phyloP scores from a whole-genome alignment of 2,888 invertebrate genomes.

The Brenthis hecate region DNA sequence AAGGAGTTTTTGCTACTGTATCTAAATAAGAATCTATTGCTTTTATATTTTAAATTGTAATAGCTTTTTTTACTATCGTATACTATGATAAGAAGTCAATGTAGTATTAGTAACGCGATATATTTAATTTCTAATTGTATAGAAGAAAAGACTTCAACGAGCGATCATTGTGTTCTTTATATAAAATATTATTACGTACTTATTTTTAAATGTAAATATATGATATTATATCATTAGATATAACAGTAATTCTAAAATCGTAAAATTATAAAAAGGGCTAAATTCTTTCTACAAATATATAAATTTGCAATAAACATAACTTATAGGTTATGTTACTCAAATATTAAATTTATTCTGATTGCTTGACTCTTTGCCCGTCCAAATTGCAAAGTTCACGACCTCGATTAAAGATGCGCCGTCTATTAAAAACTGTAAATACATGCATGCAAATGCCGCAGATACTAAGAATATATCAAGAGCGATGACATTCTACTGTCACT shows the following conservation, averaged over 20 bases:
- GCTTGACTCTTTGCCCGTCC: conserved; percentile 20
- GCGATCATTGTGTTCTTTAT: neutral
- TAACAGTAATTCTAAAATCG: no score
- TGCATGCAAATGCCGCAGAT: conserved; percentile 3
- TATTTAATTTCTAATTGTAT: neutral
- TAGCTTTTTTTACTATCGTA: neutral
- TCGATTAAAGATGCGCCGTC: conserved; percentile 28
- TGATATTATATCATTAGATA: no score
- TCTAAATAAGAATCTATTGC: conserved; percentile 12
- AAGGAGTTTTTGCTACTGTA: conserved; percentile 20
- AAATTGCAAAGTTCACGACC: conserved; percentile 39
- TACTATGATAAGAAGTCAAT: neutral
- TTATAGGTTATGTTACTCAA: conserved; percentile 11
- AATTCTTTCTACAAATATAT: neutral
- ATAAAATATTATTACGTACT: neutral
- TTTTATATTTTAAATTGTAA: neutral
- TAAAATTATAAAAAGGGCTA: no score
- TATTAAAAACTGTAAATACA: conserved; percentile 28
- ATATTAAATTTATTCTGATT: conserved; percentile 25
- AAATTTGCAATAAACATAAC: conserved; percentile 1
- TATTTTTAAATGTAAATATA: neutral
- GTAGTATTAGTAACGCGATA: neutral
- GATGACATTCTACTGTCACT: conserved; percentile 19
- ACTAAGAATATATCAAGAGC: conserved; percentile 8
- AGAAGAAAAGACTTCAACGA: conserved; percentile 19